These are phyloP conservation scores for Drosophila varians DNA, from an alignment of 1,140 invertebrate species.

Conservation along the genomic window DNA sequence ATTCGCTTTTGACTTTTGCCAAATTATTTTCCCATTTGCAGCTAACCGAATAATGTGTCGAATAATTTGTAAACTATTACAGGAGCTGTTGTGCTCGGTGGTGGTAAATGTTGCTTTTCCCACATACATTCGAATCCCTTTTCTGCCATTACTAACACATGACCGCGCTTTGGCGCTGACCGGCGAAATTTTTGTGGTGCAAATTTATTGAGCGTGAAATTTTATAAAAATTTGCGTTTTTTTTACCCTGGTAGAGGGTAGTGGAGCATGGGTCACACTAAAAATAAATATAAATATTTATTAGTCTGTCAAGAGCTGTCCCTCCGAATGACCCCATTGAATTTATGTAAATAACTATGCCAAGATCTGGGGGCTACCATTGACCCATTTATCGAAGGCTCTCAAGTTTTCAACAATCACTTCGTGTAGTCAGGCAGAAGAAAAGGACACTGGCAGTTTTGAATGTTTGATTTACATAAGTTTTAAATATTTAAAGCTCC, in stretches of 20 bases:
- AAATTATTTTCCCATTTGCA: constrained; percentile 45
- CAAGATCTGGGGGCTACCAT: constrained; percentile 37
- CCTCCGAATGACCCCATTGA: constrained; percentile 30
- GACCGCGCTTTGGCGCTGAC: constrained; percentile 63
- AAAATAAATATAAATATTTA: constrained; percentile 82
- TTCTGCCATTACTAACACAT: constrained; percentile 70
- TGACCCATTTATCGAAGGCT: constrained; percentile 55
- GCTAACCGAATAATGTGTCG: constrained; percentile 7
- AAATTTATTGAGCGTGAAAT: constrained; percentile 81
- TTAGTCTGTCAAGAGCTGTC: constrained; percentile 47
- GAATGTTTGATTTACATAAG: too few species aligned
- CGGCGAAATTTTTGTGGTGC: constrained; percentile 46
- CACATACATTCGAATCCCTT: neutral
- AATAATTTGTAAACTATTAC: constrained; percentile 59
- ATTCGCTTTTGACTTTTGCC: constrained; percentile 20
- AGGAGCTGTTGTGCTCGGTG: constrained; percentile 16
- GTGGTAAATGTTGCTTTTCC: neutral
- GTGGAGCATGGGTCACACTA: constrained; percentile 57
- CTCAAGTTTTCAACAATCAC: constrained; percentile 37
- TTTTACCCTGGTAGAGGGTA: too few species aligned
- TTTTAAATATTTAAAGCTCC: too few species aligned
- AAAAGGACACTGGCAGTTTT: neutral
- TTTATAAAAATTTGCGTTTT: constrained; percentile 56
- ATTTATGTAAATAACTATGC: constrained; percentile 62
- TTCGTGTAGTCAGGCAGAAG: constrained; percentile 44